These are phyloP conservation scores for Alcis repandata DNA, from an alignment of 2,888 invertebrate genomes.

Conservation along the genomic window DNA sequence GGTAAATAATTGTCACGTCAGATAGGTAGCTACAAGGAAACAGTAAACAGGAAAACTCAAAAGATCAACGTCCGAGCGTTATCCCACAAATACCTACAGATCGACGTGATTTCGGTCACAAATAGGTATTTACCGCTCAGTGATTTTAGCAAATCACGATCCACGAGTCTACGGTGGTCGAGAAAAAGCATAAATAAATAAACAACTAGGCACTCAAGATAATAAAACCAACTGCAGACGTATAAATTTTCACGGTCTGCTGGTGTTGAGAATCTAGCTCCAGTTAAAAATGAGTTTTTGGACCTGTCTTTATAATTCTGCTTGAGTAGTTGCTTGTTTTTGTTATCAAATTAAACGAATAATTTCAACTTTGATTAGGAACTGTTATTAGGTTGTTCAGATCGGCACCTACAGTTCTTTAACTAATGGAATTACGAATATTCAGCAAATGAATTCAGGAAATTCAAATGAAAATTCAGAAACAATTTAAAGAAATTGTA, in stretches of 20 bases:
- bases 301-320: not conserved
- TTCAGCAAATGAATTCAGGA: too few relatives aligned
- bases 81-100: not conserved
- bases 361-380: not conserved
- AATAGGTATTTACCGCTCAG: constrained; percentile 9
- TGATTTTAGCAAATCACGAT: constrained; percentile 17
- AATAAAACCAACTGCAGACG: constrained; percentile 36
- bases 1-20: too few relatives aligned
- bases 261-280: constrained; percentile 37
- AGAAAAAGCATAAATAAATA: constrained; percentile 35
- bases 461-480: too few relatives aligned
- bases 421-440: too few relatives aligned
- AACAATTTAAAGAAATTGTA: too few relatives aligned
- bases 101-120: not conserved
- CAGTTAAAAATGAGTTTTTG: constrained; percentile 31
- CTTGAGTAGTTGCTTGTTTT: not conserved
- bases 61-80: constrained; percentile 10
- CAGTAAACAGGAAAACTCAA: not conserved
- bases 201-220: constrained; percentile 29
- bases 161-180: not conserved
- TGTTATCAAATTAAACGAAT: not conserved
- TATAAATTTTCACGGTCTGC: constrained; percentile 29
- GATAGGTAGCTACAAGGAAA: too few relatives aligned
- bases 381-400: not conserved
- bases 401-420: not conserved